Percentiles rank a stretch among this genome's conserved stretches.
These are phyloP conservation scores for Tragelaphus buxtoni DNA, from an alignment of 2,113 vertebrate species.

Conservation along the genomic window DNA sequence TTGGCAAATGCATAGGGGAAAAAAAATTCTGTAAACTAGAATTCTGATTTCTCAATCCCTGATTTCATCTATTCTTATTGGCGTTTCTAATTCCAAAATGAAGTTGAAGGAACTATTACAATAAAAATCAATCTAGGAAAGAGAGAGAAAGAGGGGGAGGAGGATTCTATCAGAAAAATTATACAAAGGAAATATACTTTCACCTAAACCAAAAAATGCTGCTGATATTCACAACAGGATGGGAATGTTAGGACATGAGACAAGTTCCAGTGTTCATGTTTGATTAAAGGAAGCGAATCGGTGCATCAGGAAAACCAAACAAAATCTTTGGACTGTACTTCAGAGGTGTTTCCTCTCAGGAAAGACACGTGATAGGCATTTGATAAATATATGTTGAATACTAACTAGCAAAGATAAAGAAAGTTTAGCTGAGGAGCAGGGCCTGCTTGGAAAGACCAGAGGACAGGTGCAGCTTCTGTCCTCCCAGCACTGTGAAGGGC, in stretches of 20 bases:
- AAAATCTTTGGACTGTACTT: not conserved
- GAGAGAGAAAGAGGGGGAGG: no score
- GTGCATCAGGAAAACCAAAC: not conserved
- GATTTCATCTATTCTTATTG: not conserved
- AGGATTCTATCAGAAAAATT: not conserved
- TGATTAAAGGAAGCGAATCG: not conserved
- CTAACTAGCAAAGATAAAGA: not conserved
- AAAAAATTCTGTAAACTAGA: not conserved
- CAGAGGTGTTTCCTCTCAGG: not conserved
- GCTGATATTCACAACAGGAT: not conserved
- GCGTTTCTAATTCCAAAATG: not conserved
- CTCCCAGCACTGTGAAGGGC: not conserved
- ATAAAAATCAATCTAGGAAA: not conserved
- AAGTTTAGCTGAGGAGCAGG: not conserved
- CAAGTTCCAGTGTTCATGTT: accelerated
- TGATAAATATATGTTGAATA: no score
- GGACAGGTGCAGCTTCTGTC: not conserved
- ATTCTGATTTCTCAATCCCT: not conserved
- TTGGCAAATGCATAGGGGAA: not conserved
- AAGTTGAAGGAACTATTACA: not conserved
- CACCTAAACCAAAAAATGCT: not conserved
- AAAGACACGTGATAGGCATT: not conserved
- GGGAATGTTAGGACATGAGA: not conserved
- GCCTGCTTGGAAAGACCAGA: not conserved
- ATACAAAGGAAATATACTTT: not conserved